Percentiles rank a stretch among this genome's conserved stretches.
Evolutionary conservation across 2,888 invertebrate genomes (phyloP).

Genomic region (Polyommatus iphigenia): DNA sequence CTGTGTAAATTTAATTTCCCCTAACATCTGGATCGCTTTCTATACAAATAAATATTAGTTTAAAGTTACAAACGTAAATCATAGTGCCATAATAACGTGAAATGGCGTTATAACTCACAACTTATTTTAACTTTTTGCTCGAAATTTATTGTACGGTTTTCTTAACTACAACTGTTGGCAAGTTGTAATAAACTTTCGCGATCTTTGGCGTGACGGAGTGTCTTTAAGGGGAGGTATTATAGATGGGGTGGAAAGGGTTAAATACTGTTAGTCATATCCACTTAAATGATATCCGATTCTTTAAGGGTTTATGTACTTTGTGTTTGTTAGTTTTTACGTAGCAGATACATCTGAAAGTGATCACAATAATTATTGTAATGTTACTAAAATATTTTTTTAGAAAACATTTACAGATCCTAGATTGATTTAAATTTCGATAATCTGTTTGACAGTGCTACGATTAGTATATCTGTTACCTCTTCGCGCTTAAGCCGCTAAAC

Average conservation of each 20-base stretch:
- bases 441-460: too few species aligned
- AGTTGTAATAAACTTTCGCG: constrained; percentile 7
- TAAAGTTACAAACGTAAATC: constrained; percentile 33
- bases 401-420: too few species aligned
- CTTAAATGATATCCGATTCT: too few species aligned
- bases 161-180: constrained; percentile 24
- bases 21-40: constrained; percentile 11
- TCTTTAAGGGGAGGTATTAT: not conserved
- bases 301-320: too few species aligned
- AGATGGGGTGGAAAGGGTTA: not conserved
- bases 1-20: not conserved
- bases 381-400: too few species aligned
- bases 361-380: too few species aligned
- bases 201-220: constrained; percentile 27
- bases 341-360: too few species aligned
- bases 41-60: constrained; percentile 34
- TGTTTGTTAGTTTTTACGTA: too few species aligned
- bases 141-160: constrained; percentile 27
- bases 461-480: too few species aligned
- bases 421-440: too few species aligned
- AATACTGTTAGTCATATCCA: not conserved
- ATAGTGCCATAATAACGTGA: constrained; percentile 31
- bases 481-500: too few species aligned
- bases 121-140: constrained; percentile 30
- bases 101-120: constrained; percentile 33